phyloP scores from a whole-genome alignment of 2,797 vertebrate genomes.

The Huso huso region DNA sequence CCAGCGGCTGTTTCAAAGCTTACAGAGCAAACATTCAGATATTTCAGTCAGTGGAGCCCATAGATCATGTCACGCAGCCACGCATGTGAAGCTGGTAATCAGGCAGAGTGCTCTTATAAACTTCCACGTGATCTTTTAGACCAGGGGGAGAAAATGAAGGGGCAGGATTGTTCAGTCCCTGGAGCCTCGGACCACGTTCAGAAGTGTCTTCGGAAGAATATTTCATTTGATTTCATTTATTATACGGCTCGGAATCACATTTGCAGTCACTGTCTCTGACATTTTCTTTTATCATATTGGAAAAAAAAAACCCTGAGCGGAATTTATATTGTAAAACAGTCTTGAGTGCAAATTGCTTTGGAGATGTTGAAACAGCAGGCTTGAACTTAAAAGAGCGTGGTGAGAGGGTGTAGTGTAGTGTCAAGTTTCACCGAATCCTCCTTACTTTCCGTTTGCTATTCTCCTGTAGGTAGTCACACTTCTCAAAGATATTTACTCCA shows the following conservation, averaged over 20 bases:
- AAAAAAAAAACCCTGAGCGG: background rate
- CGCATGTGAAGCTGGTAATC: background rate
- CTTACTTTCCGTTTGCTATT: too few relatives aligned
- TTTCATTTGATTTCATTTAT: background rate
- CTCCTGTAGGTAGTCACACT: too few relatives aligned
- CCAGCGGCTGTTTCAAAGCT: background rate
- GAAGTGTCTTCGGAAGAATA: background rate
- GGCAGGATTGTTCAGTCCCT: background rate
- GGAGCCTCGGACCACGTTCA: background rate
- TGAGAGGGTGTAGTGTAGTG: too few relatives aligned
- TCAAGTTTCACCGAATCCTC: too few relatives aligned
- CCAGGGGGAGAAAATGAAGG: background rate
- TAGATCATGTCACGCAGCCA: background rate
- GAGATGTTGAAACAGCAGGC: too few relatives aligned
- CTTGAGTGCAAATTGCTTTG: too few relatives aligned
- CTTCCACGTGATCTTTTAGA: background rate
- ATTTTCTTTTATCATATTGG: background rate
- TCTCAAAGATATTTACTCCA: too few relatives aligned
- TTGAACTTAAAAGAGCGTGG: too few relatives aligned
- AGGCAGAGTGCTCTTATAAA: background rate
- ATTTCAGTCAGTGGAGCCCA: background rate
- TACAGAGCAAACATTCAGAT: background rate
- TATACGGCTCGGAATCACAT: background rate
- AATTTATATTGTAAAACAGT: too few relatives aligned
- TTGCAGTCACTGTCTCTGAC: background rate